phyloP scores from a whole-genome alignment of 2,797 vertebrate genomes.

The Girardinus metallicus region DNA sequence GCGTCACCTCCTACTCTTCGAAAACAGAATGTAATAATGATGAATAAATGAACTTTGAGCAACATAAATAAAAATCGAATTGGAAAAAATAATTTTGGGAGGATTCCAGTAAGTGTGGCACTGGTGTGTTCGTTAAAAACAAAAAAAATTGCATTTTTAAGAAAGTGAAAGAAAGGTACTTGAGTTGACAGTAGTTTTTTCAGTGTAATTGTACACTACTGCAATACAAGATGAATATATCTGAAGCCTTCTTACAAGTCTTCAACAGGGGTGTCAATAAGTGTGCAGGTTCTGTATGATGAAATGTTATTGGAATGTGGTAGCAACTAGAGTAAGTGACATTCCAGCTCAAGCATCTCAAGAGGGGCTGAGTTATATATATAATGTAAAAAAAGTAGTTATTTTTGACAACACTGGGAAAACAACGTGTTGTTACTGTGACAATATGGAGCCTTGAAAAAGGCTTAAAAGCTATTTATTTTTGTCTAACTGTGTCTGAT shows the following conservation, averaged over 20 bases:
- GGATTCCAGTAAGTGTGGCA: neutral
- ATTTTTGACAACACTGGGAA: slow-evolving; percentile 41
- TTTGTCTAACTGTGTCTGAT: slow-evolving; percentile 67
- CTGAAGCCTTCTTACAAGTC: neutral
- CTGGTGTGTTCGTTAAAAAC: neutral
- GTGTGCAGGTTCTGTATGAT: slow-evolving; percentile 26
- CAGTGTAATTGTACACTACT: neutral
- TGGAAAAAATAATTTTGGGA: neutral
- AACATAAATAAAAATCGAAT: neutral
- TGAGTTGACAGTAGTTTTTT: neutral
- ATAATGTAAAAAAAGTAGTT: slow-evolving; percentile 44
- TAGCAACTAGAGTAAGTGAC: slow-evolving; percentile 58
- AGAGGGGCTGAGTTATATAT: slow-evolving; percentile 26
- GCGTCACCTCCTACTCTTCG: neutral
- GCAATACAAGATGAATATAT: slow-evolving; percentile 2
- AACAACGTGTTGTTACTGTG: slow-evolving; percentile 65
- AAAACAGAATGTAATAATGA: neutral
- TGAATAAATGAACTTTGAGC: neutral
- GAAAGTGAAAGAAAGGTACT: neutral
- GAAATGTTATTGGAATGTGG: slow-evolving; percentile 59
- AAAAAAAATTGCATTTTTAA: neutral
- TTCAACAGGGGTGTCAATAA: neutral
- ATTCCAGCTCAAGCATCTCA: slow-evolving; percentile 42
- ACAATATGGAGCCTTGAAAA: slow-evolving; percentile 62
- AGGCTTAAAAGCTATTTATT: slow-evolving; percentile 75